Conservation (phyloP, 30 jellyfish, hydroid and myxozoan genomes). For the Phacellophora camtschatica region DNA sequence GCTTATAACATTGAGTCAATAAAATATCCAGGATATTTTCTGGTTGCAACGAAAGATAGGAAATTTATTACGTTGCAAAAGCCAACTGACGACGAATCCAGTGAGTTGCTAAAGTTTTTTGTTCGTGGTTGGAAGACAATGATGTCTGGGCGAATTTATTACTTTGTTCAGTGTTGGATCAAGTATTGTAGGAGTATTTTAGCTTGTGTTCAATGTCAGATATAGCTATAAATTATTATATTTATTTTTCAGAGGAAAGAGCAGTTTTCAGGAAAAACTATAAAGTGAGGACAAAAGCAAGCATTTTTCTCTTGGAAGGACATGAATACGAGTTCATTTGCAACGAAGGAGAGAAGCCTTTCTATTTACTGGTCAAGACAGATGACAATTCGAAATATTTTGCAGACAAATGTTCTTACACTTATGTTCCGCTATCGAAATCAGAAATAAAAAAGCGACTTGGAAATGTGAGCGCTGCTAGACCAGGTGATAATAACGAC, state of each 20-base stretch:
- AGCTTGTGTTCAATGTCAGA: too few relatives aligned
- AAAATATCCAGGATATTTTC: constrained; percentile 48
- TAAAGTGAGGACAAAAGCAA: constrained; percentile 57
- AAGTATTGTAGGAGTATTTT: too few relatives aligned
- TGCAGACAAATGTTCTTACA: constrained; percentile 67
- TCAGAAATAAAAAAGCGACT: constrained; percentile 7
- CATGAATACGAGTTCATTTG: constrained; percentile 56
- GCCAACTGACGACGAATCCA: constrained; percentile 39
- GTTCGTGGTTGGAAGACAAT: too few relatives aligned
- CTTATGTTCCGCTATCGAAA: background rate
- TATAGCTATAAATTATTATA: too few relatives aligned
- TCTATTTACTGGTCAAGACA: constrained; percentile 10
- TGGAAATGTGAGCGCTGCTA: background rate
- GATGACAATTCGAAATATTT: constrained; percentile 63
- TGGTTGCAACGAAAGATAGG: constrained; percentile 30
- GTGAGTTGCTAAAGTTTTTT: background rate
- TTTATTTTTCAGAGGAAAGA: constrained; percentile 27
- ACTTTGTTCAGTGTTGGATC: too few relatives aligned
- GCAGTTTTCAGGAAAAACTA: constrained; percentile 39
- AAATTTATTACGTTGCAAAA: background rate
- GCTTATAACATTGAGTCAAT: constrained; percentile 36
- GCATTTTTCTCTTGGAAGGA: constrained; percentile 38
- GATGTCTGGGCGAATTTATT: too few relatives aligned
- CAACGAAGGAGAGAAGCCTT: constrained; percentile 15
- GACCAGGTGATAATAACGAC: background rate